Conservation (phyloP, 2,888 invertebrate genomes). For the Exephanes ischioxanthus region DNA sequence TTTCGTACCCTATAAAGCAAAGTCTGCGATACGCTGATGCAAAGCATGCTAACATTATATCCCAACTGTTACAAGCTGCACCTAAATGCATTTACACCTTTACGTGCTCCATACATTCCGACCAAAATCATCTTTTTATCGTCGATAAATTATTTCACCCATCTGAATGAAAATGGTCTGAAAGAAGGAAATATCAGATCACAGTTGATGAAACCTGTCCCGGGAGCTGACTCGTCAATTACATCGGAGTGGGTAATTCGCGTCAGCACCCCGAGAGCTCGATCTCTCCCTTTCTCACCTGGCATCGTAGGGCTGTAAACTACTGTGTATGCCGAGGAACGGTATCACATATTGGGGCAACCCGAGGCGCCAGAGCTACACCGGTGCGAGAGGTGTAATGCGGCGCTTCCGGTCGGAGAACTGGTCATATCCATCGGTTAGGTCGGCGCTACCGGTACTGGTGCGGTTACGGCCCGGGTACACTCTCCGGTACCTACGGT, state of each 20-base stretch:
- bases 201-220: background rate
- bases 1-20: constrained; percentile 38
- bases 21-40: constrained; percentile 27
- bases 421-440: constrained; percentile 40
- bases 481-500: constrained; percentile 14
- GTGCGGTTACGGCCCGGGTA: constrained; percentile 34
- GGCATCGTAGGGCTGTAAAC: background rate
- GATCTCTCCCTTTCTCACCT: constrained; percentile 4
- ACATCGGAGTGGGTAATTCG: background rate
- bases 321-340: background rate
- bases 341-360: background rate
- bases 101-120: background rate
- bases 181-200: constrained; percentile 9
- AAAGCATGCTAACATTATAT: background rate
- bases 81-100: constrained; percentile 18
- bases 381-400: constrained; percentile 12
- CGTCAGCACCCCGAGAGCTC: background rate
- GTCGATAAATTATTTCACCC: background rate
- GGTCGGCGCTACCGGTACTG: constrained; percentile 11
- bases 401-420: constrained; percentile 23
- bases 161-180: constrained; percentile 33
- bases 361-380: background rate
- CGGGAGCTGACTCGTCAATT: constrained; percentile 23
- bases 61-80: constrained; percentile 3
- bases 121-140: background rate